Percentiles rank a stretch among this genome's conserved stretches.
phyloP scores from a whole-genome alignment of 2,113 vertebrate genomes.

The Hippocampus guttulatus region DNA sequence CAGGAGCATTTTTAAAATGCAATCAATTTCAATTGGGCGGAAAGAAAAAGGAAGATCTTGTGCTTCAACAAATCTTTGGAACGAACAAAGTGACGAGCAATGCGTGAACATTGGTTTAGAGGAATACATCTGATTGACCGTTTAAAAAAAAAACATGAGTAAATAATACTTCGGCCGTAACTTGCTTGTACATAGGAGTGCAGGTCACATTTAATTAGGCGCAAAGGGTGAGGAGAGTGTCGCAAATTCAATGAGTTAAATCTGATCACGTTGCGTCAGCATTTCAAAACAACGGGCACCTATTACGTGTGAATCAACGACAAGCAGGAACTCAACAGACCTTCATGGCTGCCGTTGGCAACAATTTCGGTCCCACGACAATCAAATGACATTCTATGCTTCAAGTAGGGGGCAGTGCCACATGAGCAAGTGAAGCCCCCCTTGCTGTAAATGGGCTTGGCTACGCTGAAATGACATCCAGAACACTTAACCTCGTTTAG shows the following conservation, averaged over 20 bases:
- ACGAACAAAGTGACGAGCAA: neutral
- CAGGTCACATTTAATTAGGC: neutral
- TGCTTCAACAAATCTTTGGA: neutral
- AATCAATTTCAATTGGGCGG: neutral
- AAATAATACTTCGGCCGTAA: conserved; percentile 11
- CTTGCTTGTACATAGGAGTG: neutral
- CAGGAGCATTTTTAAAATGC: neutral
- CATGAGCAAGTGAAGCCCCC: conserved; percentile 30
- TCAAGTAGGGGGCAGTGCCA: conserved; percentile 54
- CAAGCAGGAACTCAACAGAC: neutral
- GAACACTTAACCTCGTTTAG: conserved; percentile 26
- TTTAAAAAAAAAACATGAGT: neutral
- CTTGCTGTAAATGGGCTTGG: conserved; percentile 52
- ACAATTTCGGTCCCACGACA: conserved; percentile 15
- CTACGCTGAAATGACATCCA: conserved; percentile 84
- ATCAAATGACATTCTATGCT: conserved; percentile 9
- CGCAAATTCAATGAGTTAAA: conserved; percentile 3
- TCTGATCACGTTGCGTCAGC: neutral
- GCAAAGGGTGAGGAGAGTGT: neutral
- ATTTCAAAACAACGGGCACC: neutral
- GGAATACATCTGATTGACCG: neutral
- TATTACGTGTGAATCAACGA: neutral
- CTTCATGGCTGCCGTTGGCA: conserved; percentile 1
- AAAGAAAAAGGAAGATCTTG: neutral
- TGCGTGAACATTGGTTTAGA: neutral